These are phyloP conservation scores for Blennius ocellaris DNA, from an alignment of 2,113 vertebrate species.

Conservation along the genomic window DNA sequence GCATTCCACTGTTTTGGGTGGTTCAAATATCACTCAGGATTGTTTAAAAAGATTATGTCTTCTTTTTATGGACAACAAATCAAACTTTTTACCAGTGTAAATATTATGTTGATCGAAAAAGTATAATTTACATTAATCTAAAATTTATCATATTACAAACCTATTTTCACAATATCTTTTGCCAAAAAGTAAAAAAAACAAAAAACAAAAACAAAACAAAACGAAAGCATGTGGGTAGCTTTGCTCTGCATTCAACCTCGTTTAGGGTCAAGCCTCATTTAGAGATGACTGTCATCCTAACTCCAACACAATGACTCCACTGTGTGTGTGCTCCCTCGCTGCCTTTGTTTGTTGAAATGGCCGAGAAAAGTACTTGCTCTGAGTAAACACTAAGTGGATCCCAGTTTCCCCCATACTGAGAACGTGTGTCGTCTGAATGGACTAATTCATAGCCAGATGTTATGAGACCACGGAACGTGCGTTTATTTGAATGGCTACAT, in stretches of 20 bases:
- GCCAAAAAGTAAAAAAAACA: no score
- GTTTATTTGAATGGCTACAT: slow-evolving; percentile 10
- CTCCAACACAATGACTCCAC: slow-evolving; percentile 2
- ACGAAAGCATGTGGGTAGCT: background rate
- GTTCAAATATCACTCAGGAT: no score
- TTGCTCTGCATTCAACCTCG: background rate
- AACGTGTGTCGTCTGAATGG: slow-evolving; percentile 61
- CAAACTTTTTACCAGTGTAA: no score
- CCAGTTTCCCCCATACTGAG: slow-evolving; percentile 54
- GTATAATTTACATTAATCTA: no score
- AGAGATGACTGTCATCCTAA: background rate
- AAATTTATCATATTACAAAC: no score
- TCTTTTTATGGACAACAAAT: no score
- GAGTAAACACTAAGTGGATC: slow-evolving; percentile 29
- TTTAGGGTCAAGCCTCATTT: background rate
- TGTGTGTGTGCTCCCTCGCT: slow-evolving; percentile 7
- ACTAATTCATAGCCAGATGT: slow-evolving; percentile 55
- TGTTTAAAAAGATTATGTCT: no score
- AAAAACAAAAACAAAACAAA: no score
- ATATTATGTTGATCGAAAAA: no score
- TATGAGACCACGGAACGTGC: slow-evolving; percentile 28
- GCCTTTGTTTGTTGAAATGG: slow-evolving; percentile 9
- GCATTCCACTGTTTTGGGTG: no score
- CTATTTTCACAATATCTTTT: no score
- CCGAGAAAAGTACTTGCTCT: slow-evolving; percentile 2